Evolutionary conservation across 2,113 vertebrate genomes (phyloP).

Genomic region (Trematocara macrostoma): DNA sequence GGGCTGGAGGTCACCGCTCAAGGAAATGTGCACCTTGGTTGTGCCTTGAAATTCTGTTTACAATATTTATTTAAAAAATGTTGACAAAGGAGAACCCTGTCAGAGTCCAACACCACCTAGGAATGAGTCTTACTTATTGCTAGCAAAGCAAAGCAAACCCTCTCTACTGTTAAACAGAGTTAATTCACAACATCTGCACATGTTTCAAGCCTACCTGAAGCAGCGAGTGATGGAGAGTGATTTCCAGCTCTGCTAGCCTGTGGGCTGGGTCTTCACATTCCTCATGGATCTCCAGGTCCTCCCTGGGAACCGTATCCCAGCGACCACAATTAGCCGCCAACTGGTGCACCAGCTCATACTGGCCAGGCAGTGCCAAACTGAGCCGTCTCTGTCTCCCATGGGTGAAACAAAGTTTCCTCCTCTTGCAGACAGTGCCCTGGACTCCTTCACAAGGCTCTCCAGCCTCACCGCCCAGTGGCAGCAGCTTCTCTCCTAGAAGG

Average conservation of each 20-base stretch:
- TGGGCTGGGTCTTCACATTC: slow-evolving; percentile 85
- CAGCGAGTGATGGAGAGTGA: slow-evolving; percentile 84
- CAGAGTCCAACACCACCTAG: background rate
- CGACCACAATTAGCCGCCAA: slow-evolving; percentile 83
- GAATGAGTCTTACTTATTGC: background rate
- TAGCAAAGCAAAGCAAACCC: background rate
- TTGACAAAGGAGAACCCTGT: background rate
- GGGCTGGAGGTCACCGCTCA: background rate
- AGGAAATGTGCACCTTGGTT: background rate
- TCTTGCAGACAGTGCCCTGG: slow-evolving; percentile 74
- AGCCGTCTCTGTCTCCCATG: slow-evolving; percentile 82
- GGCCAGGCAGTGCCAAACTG: slow-evolving; percentile 87
- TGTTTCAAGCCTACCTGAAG: slow-evolving; percentile 79
- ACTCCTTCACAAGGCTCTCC: slow-evolving; percentile 58
- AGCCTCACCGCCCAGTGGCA: slow-evolving; percentile 72
- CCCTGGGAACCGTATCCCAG: slow-evolving; percentile 91
- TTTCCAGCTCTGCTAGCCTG: slow-evolving; percentile 86
- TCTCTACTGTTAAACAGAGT: background rate
- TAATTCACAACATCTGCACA: background rate
- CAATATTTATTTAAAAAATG: background rate
- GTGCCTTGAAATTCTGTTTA: background rate
- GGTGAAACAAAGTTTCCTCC: slow-evolving; percentile 85
- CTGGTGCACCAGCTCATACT: slow-evolving; percentile 91
- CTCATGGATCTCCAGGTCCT: slow-evolving; percentile 87
- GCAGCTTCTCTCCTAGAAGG: slow-evolving; percentile 84